Evolutionary conservation across 2,888 invertebrate species (phyloP), one percentile per base, ranked within the genome.

Genomic region (Bombyx huttoni): DNA sequence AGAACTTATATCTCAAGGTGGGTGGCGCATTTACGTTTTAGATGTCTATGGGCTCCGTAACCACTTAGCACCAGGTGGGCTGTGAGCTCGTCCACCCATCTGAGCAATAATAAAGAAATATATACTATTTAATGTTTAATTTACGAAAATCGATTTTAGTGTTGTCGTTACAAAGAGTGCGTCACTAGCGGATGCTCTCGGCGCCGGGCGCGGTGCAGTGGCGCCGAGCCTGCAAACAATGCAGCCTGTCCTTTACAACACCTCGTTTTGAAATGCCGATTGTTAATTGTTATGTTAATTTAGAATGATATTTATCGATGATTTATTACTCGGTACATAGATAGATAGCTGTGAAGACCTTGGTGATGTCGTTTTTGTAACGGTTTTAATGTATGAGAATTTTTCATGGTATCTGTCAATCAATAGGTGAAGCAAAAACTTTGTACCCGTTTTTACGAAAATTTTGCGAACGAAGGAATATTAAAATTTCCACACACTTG

Each of bases 101-200:
- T 40, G 6, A 40, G 9, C 40, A 40, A 40, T 40, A 10, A 40
- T 1, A 40, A 40, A 40, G 6, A 40, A 40, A 40, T 40, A 8
- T 8, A 3, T 24, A 3, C 3, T 24, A 3, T 24, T 24, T 24
- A 3, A 24, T 24, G 24, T 24, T 24, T 24, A 24, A 24, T 24
- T 24, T 24, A 24, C 3, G 24, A 24, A 40, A 10, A 40, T 40
- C 40, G 40, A 40, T 12, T 10, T 40, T 12, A 10, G 1, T 8
- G 1, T 40, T 2, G 40, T 40, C 6, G 40, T 40, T 3, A 40
- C 2, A 24, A 67, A 65, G 53, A 58, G 53, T 54, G 58, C 85
- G 69, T 66, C 81, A 83, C 84, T 86, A 85, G 80, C 87, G 87
- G 84, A 86, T 80, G 78, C 76, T 68, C 53, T 62, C 67, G 82